Evolutionary conservation across 1,140 invertebrate genomes (phyloP).

Genomic region (Wasmannia auropunctata): DNA sequence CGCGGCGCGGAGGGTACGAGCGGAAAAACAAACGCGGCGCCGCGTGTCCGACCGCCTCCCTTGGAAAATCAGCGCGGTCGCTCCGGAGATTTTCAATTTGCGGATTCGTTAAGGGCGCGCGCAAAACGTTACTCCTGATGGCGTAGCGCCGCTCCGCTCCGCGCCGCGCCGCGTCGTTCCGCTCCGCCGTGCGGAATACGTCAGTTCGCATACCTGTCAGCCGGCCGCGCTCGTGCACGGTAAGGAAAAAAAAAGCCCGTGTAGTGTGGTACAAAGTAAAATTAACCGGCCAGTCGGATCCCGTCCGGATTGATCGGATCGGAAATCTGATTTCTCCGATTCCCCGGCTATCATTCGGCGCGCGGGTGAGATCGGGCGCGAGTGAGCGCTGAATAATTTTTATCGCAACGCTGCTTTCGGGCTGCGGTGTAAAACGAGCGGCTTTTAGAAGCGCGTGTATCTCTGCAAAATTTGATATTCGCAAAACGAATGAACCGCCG

Average conservation of each 20-base stretch:
- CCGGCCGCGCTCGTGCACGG: background rate
- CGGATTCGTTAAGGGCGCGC: conserved; percentile 62
- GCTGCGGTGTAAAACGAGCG: conserved; percentile 16
- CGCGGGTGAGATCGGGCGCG: background rate
- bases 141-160: conserved; percentile 24
- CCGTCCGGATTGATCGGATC: conserved; percentile 64
- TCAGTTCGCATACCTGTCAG: conserved; percentile 58
- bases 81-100: conserved; percentile 72
- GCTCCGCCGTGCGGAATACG: conserved; percentile 67
- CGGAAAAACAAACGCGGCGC: conserved; percentile 66
- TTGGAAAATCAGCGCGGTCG: conserved; percentile 56
- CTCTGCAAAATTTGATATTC: conserved; percentile 23
- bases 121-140: conserved; percentile 55
- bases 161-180: conserved; percentile 41
- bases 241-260: conserved; percentile 49
- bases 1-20: background rate
- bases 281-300: conserved; percentile 54
- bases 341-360: background rate
- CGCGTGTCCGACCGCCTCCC: conserved; percentile 49
- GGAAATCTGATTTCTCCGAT: conserved; percentile 53
- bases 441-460: background rate
- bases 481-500: background rate
- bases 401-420: conserved; percentile 44
- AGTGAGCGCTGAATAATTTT: conserved; percentile 35
- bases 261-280: conserved; percentile 59